Evolutionary conservation across 2,797 vertebrate genomes (phyloP).

Genomic region (Champsocephalus esox): DNA sequence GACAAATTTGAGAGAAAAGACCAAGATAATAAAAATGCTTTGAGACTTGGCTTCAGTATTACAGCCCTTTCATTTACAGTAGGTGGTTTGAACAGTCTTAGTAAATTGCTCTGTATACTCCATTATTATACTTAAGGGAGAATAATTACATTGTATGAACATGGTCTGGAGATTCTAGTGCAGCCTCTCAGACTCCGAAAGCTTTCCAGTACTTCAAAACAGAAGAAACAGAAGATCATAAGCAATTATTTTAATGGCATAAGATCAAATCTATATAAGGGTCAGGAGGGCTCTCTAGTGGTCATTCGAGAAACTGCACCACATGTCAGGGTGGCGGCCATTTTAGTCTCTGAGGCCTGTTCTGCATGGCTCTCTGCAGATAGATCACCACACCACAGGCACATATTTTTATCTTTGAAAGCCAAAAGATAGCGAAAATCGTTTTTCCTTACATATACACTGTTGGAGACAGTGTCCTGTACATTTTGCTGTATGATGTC

Average conservation of each 20-base stretch:
- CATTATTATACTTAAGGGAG: too few species aligned
- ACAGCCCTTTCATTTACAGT: neutral
- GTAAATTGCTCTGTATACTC: too few species aligned
- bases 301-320: conserved; percentile 33
- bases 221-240: neutral
- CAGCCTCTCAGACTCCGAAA: neutral
- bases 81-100: too few species aligned
- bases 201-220: neutral
- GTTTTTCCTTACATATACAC: neutral
- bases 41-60: neutral
- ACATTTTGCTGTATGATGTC: too few species aligned
- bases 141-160: neutral
- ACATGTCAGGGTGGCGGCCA: conserved; percentile 71
- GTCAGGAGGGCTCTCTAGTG: conserved; percentile 65
- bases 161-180: neutral
- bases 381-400: conserved; percentile 28
- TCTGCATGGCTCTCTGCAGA: conserved; percentile 42
- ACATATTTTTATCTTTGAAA: conserved; percentile 8
- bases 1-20: too few species aligned
- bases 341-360: conserved; percentile 65
- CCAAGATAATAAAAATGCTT: too few species aligned
- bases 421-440: neutral
- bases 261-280: conserved; percentile 16
- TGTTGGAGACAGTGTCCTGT: neutral
- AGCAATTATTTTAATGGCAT: neutral